Percentiles rank a stretch among this genome's conserved stretches.
Conservation (phyloP, 1,140 invertebrate species). For the Lithobius niger region DNA sequence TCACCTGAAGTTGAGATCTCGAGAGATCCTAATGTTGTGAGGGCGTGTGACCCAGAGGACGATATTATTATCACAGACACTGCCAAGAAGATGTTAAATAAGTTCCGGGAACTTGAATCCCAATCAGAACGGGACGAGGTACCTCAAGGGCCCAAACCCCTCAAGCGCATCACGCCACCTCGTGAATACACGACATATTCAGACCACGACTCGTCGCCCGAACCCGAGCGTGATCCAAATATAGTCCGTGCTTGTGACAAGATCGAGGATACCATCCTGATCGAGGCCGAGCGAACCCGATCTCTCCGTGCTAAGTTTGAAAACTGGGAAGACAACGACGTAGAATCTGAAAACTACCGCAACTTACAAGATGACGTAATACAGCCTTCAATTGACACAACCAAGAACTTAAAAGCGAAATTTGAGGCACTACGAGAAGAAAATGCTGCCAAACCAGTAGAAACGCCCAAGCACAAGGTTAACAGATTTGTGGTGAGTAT, state of each 20-base stretch:
- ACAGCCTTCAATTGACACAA: conserved; percentile 46
- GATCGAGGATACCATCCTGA: conserved; percentile 39
- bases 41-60: conserved; percentile 44
- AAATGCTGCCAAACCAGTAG: conserved; percentile 34
- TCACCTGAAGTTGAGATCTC: conserved; percentile 59
- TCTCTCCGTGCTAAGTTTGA: conserved; percentile 81
- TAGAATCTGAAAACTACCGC: conserved; percentile 37
- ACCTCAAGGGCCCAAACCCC: conserved; percentile 53
- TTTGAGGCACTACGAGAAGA: conserved; percentile 61
- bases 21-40: conserved; percentile 57
- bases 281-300: conserved; percentile 58
- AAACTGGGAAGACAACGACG: conserved; percentile 59
- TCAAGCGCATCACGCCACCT: conserved; percentile 78
- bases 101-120: conserved; percentile 76
- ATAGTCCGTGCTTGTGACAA: conserved; percentile 43
- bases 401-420: conserved; percentile 61
- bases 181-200: conserved; percentile 47
- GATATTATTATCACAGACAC: conserved; percentile 47
- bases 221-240: conserved; percentile 35
- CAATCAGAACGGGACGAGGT: conserved; percentile 41
- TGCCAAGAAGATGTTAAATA: conserved; percentile 63
- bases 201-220: conserved; percentile 18
- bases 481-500: conserved; percentile 72
- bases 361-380: conserved; percentile 23
- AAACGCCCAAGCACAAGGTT: conserved; percentile 49